Conservation (phyloP, 1,140 invertebrate species). For the Hylaeus volcanicus region DNA sequence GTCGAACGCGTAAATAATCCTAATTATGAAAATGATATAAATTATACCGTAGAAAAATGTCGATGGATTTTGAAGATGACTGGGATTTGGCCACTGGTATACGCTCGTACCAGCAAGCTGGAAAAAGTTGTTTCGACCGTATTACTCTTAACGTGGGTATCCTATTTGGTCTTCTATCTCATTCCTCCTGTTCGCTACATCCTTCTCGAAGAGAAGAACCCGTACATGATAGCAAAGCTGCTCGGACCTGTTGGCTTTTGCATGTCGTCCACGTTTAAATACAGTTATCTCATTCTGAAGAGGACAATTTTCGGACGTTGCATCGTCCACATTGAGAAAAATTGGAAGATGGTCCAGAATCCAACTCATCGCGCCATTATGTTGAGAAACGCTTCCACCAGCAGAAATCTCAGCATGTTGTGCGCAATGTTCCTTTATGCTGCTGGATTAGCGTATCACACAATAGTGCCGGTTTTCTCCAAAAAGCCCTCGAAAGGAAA, state of each 20-base stretch:
- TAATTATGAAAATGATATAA: slow-evolving; percentile 24
- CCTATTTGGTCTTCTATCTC: slow-evolving; percentile 10
- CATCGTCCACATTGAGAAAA: too few relatives aligned
- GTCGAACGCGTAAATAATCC: not conserved
- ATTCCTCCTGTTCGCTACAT: slow-evolving; percentile 25
- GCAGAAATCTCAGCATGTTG: too few relatives aligned
- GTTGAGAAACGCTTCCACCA: too few relatives aligned
- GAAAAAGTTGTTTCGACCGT: slow-evolving; percentile 3
- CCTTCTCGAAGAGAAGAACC: slow-evolving; percentile 8
- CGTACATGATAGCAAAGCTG: slow-evolving; percentile 18
- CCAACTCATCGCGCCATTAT: too few relatives aligned
- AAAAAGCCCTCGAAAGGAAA: too few relatives aligned
- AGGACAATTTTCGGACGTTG: too few relatives aligned
- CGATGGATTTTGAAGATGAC: slow-evolving; percentile 56
- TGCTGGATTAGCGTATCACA: too few relatives aligned
- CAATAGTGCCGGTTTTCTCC: too few relatives aligned
- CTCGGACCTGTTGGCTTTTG: slow-evolving; percentile 29
- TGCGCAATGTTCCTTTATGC: too few relatives aligned
- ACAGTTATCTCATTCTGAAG: too few relatives aligned
- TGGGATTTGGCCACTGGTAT: slow-evolving; percentile 56
- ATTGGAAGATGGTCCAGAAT: too few relatives aligned
- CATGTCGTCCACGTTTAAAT: too few relatives aligned
- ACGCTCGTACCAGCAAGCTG: not conserved
- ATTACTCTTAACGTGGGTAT: slow-evolving; percentile 9
- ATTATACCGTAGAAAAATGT: slow-evolving; percentile 46